Base-by-base conservation (phyloP, 2,113 vertebrate genomes). In the Solea solea region DNA sequence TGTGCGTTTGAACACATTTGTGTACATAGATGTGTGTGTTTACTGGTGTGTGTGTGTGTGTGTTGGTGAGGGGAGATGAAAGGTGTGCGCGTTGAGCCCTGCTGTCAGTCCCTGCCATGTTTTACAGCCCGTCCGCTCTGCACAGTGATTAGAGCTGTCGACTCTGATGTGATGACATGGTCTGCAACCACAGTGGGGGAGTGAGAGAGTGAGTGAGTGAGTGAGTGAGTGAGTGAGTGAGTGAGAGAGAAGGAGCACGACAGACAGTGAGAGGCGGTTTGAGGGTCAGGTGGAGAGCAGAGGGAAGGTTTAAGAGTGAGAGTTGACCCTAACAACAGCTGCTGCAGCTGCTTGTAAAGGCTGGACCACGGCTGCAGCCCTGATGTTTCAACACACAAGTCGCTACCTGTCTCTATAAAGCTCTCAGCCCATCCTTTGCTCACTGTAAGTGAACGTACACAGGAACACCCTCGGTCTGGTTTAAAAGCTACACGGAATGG, bases 31-130 rank as follows among this genome's bases (percentile, higher is more conserved):
- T 16, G 34, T 64, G 69, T 67, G 59, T 79, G 46, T 71, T 74
- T 79, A 46, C 14, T 34, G 40, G n/a, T 51, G 61, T 63, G 40
- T 56, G 73, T 53, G 72, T 14, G 42, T 75, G 72, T 70, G 78
- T 82, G 76, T 57, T 68, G 69, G 64, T 61, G 62, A 67, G 70
- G 58, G 67, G 72, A 88, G 87, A 89, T 88, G 87, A 91, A 90
- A 90, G 87, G 86, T 91, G 78, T 58, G 80, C 62, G 88, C 82
- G 84, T 85, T 91, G 89, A 91, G 82, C 91, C 83, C 64, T 51
- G 78, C 91, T 92, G 91, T 92, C 90, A 91, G 86, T 87, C 84
- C 81, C 84, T 88, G 88, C 90, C 88, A 90, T 90, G 90, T 92
- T 93, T 91, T 91, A 93, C 90, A 92, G 88, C 82, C 88, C 76